Conservation (phyloP, 2,888 invertebrate species). For the Flexamia atlantica region DNA sequence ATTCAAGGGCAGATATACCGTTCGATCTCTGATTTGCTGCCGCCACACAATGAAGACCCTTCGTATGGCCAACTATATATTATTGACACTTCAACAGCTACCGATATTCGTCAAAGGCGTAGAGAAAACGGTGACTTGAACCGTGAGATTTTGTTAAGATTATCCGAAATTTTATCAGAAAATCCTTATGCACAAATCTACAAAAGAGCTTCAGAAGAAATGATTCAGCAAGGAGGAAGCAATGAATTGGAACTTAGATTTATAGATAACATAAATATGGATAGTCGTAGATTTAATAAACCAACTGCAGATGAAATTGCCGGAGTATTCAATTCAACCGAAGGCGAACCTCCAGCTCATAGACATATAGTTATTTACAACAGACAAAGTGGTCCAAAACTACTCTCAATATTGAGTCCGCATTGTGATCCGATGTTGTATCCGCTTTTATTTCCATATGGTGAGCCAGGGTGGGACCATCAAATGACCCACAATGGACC, state of each 20-base stretch:
- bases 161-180: slow-evolving; percentile 6
- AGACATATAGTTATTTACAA: neutral
- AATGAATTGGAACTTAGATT: slow-evolving; percentile 8
- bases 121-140: neutral
- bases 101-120: neutral
- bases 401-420: too few relatives aligned
- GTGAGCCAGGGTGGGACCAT: slow-evolving; percentile 29
- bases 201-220: slow-evolving; percentile 26
- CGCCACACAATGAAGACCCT: neutral
- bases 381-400: neutral
- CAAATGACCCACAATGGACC: slow-evolving; percentile 35
- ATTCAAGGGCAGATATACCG: slow-evolving; percentile 47
- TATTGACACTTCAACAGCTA: slow-evolving; percentile 18
- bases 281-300: neutral
- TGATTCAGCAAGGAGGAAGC: neutral
- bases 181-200: slow-evolving; percentile 16
- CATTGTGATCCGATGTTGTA: too few relatives aligned
- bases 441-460: slow-evolving; percentile 38
- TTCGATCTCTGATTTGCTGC: slow-evolving; percentile 35
- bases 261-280: slow-evolving; percentile 35
- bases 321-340: neutral
- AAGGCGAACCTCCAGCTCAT: neutral
- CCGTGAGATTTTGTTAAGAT: neutral
- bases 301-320: slow-evolving; percentile 18
- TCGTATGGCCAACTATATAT: slow-evolving; percentile 44